Conservation (phyloP, 2,888 invertebrate species). For the Drosophila neutralis region DNA sequence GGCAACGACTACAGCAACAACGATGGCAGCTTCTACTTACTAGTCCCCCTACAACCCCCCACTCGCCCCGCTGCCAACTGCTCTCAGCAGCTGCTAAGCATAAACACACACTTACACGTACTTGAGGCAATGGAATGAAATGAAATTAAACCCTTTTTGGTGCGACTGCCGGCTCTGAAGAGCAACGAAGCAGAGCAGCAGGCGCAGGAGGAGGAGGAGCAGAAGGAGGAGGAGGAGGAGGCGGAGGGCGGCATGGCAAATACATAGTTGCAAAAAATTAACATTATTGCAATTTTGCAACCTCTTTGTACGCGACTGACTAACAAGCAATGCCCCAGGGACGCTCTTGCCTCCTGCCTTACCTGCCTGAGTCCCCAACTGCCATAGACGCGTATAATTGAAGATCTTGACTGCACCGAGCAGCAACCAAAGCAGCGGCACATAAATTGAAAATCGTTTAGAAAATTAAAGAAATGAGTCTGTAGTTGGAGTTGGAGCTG, state of each 20-base stretch:
- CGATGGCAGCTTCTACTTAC: slow-evolving; percentile 38
- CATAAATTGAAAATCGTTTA: slow-evolving; percentile 72
- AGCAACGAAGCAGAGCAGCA: background rate
- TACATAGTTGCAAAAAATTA: slow-evolving; percentile 69
- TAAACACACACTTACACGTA: slow-evolving; percentile 80
- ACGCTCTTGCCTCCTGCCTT: slow-evolving; percentile 17
- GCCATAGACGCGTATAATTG: slow-evolving; percentile 51
- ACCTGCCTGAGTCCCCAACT: slow-evolving; percentile 28
- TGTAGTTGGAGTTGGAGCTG: slow-evolving; percentile 16
- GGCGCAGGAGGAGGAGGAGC: background rate
- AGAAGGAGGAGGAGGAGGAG: background rate
- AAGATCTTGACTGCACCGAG: slow-evolving; percentile 44
- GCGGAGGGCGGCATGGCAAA: slow-evolving; percentile 45
- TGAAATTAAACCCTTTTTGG: slow-evolving; percentile 81
- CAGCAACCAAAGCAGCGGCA: slow-evolving; percentile 11
- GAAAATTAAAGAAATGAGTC: slow-evolving; percentile 66
- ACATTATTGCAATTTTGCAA: slow-evolving; percentile 72
- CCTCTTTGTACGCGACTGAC: slow-evolving; percentile 29
- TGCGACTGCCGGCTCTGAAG: slow-evolving; percentile 44
- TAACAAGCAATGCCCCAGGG: slow-evolving; percentile 62
- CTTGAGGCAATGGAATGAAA: slow-evolving; percentile 67
- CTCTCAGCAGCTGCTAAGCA: slow-evolving; percentile 56
- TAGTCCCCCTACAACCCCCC: background rate
- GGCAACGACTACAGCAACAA: slow-evolving; percentile 48
- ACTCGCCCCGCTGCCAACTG: background rate